Percentiles rank a stretch among this genome's conserved stretches.
phyloP scores from a whole-genome alignment of 2,888 invertebrate genomes.

The Teleiodes luculella region DNA sequence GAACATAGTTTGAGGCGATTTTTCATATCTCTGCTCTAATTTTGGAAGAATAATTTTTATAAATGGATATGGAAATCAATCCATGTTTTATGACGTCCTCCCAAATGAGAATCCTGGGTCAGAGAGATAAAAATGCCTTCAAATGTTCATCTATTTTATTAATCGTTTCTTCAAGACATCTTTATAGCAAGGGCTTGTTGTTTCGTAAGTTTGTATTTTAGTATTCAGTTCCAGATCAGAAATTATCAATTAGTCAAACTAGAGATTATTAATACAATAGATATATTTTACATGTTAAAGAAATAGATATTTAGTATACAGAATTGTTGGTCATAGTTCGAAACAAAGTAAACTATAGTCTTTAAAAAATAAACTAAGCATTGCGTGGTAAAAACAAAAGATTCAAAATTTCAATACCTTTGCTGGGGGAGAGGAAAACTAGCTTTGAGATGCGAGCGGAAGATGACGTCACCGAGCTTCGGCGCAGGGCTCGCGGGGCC shows the following conservation, averaged over 20 bases:
- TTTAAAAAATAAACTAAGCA: not conserved
- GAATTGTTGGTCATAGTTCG: conserved; percentile 4
- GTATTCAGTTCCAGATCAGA: not conserved
- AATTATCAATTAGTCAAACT: not conserved
- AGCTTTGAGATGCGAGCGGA: conserved; percentile 3
- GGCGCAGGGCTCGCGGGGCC: not conserved
- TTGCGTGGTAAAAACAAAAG: conserved; percentile 5
- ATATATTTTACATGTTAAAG: conserved; percentile 8
- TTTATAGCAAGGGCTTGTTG: not conserved
- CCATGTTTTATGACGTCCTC: no score
- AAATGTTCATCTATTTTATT: no score
- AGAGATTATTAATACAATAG: conserved; percentile 5
- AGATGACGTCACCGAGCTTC: not conserved
- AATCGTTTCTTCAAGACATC: no score
- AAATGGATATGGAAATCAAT: no score
- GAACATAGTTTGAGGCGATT: no score
- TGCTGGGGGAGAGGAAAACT: conserved; percentile 13
- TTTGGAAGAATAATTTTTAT: no score
- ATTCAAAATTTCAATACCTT: conserved; percentile 7
- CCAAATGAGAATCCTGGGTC: no score
- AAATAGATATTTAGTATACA: conserved; percentile 5
- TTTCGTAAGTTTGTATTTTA: not conserved
- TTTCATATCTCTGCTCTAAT: no score
- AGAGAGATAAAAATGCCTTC: no score
- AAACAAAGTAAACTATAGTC: conserved; percentile 5